These are phyloP conservation scores for Liasis olivaceus DNA, from an alignment of 2,797 vertebrate species.

Conservation along the genomic window DNA sequence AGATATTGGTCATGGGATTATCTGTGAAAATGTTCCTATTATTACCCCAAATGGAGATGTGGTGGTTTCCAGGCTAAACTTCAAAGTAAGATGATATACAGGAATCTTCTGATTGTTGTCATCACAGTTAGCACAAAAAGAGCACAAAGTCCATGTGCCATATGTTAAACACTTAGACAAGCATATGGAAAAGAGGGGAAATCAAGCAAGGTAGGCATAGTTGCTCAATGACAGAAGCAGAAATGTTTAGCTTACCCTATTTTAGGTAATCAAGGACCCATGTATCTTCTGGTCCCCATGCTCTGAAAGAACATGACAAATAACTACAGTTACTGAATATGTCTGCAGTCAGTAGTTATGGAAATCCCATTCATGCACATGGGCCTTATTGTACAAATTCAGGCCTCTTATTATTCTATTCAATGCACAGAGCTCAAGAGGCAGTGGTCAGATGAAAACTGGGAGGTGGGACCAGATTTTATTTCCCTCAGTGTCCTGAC, in stretches of 20 bases:
- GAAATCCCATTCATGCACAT: neutral
- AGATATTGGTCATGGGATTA: conserved; percentile 93
- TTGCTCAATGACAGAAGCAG: conserved; percentile 59
- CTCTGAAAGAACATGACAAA: neutral
- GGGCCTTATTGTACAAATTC: neutral
- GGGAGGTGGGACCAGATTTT: no score
- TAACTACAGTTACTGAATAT: neutral
- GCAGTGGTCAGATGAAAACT: neutral
- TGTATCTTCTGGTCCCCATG: neutral
- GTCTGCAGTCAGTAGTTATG: neutral
- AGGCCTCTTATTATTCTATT: neutral
- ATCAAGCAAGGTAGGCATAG: conserved; percentile 75
- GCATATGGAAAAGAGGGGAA: conserved; percentile 73
- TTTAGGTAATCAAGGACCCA: neutral
- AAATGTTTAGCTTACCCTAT: conserved; percentile 48
- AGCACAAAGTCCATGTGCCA: conserved; percentile 70
- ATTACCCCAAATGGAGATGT: conserved; percentile 95
- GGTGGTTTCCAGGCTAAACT: conserved; percentile 92
- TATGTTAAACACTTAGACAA: conserved; percentile 74
- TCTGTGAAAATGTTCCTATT: conserved; percentile 95
- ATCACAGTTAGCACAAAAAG: conserved; percentile 68
- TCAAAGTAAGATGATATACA: conserved; percentile 87
- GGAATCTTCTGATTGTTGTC: conserved; percentile 74
- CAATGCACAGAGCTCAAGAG: neutral
- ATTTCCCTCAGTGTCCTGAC: neutral